A percentile compares a stretch with the other conserved stretches of the same genome.
Conservation (phyloP, 1,140 invertebrate species). For the Phenacoccus solenopsis region DNA sequence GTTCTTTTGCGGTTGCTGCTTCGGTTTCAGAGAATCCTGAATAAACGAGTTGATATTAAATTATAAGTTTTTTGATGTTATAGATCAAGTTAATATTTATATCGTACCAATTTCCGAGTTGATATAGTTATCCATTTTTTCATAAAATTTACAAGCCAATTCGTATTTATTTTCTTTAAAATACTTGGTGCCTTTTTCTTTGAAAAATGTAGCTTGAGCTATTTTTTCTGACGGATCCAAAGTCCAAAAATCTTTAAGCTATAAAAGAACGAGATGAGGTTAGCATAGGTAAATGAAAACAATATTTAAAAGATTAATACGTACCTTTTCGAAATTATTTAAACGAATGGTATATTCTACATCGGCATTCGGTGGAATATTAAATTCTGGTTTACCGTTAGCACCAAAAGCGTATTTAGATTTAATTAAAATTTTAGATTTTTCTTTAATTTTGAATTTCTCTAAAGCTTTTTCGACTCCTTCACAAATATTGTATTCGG, state of each 20-base stretch:
- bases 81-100: constrained; percentile 27
- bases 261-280: constrained; percentile 16
- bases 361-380: constrained; percentile 63
- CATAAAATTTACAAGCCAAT: constrained; percentile 81
- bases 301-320: constrained; percentile 21
- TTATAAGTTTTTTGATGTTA: not conserved
- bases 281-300: not conserved
- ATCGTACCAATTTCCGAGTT: constrained; percentile 38
- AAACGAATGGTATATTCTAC: constrained; percentile 72
- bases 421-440: constrained; percentile 58
- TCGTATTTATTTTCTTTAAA: constrained; percentile 68
- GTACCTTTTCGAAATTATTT: constrained; percentile 70
- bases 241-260: constrained; percentile 65
- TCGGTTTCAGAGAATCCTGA: constrained; percentile 36
- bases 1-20: constrained; percentile 39
- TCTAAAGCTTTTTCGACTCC: constrained; percentile 76
- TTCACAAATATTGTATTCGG: constrained; percentile 54
- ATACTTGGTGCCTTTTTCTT: constrained; percentile 83
- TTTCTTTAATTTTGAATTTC: constrained; percentile 73
- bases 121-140: constrained; percentile 49
- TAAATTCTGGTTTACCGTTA: constrained; percentile 52
- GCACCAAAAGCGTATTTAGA: constrained; percentile 70
- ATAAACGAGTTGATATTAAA: not conserved
- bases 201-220: constrained; percentile 64
- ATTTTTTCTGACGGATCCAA: constrained; percentile 65